These are phyloP conservation scores for Australoheros scitulus DNA, from an alignment of 2,113 vertebrate species.

Conservation along the genomic window DNA sequence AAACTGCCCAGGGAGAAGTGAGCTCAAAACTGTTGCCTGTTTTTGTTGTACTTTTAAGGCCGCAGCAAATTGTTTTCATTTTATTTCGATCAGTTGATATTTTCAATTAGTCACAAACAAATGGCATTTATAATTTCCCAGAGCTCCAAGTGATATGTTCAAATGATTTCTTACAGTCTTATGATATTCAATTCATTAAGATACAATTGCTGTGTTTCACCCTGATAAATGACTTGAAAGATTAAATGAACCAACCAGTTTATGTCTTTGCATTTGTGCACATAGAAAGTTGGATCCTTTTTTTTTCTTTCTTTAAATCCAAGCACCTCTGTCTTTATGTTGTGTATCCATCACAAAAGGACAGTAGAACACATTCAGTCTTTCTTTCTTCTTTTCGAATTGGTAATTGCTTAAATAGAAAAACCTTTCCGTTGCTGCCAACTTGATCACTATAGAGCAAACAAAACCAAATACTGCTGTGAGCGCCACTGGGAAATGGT, in stretches of 20 bases:
- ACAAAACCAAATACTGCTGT: conserved; percentile 28
- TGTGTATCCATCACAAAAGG: background rate
- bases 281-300: background rate
- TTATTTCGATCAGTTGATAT: background rate
- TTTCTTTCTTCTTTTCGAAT: conserved; percentile 13
- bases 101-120: background rate
- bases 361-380: background rate
- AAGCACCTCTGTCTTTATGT: background rate
- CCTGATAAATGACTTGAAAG: background rate
- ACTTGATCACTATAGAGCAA: conserved; percentile 29
- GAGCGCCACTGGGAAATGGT: conserved; percentile 32
- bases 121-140: background rate
- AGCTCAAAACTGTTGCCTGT: background rate
- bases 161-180: background rate
- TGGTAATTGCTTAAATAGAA: background rate
- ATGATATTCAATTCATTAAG: background rate
- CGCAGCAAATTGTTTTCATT: background rate
- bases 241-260: background rate
- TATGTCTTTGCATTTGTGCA: background rate
- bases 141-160: background rate
- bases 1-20: conserved; percentile 7
- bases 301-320: background rate
- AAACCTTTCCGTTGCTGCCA: conserved; percentile 14
- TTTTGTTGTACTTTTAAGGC: background rate
- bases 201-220: background rate